These are phyloP conservation scores for Arenicola marina DNA, from an alignment of 2,888 invertebrate species.

Conservation along the genomic window DNA sequence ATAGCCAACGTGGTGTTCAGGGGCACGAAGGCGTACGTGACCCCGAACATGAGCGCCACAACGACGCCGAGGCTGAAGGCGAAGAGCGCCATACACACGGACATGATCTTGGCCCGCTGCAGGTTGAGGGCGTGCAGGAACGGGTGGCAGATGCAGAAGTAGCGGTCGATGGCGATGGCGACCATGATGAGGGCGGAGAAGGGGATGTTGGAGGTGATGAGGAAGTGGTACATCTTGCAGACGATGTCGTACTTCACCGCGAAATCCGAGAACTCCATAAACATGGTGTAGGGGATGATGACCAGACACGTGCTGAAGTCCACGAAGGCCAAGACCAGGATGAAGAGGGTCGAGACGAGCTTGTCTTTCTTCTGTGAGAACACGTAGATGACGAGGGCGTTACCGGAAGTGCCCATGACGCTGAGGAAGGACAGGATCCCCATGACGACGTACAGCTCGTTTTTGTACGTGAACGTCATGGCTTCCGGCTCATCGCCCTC, in stretches of 20 bases:
- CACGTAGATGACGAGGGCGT: constrained; percentile 55
- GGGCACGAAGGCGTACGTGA: constrained; percentile 27
- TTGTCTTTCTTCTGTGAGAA: constrained; percentile 49
- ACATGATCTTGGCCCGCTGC: constrained; percentile 36
- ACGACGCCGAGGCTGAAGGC: constrained; percentile 46
- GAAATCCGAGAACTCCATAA: constrained; percentile 49
- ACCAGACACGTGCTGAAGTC: constrained; percentile 52
- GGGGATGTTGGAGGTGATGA: constrained; percentile 49
- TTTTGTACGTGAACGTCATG: too few species aligned
- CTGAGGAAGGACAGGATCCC: constrained; percentile 45
- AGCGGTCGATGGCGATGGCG: constrained; percentile 41
- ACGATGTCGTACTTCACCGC: constrained; percentile 38
- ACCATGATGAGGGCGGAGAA: constrained; percentile 54
- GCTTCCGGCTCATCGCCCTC: too few species aligned
- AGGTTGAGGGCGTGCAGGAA: constrained; percentile 49
- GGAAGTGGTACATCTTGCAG: constrained; percentile 46
- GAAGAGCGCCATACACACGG: constrained; percentile 38
- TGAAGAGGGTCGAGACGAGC: constrained; percentile 55
- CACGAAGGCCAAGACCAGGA: constrained; percentile 50
- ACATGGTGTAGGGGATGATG: constrained; percentile 50
- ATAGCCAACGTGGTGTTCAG: neutral
- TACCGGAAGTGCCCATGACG: constrained; percentile 51
- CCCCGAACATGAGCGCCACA: constrained; percentile 42
- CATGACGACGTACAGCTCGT: constrained; percentile 40
- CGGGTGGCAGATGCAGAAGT: constrained; percentile 52